Evolutionary conservation across 2,888 invertebrate genomes (phyloP), one percentile per base, ranked within the genome.

Genomic region (Aricia artaxerxes): DNA sequence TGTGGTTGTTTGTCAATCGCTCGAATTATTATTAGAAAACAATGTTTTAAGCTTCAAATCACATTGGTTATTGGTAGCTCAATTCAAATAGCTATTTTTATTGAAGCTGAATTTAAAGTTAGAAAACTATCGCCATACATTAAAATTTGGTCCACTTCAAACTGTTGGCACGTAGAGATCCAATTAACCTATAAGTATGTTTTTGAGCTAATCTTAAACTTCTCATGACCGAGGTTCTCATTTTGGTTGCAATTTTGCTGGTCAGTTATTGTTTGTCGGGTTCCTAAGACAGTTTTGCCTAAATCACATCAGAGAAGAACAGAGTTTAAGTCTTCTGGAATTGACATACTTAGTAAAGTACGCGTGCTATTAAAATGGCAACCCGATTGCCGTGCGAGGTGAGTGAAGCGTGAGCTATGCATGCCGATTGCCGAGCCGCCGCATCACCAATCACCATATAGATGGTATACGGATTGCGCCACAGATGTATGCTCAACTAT

Each of bases 401-500:
- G 64, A 69, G 64, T 69, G 31, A 31, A 31, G 64, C 64, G 64
- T 35, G 64, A 69, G 64, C 64, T 69, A 69, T 69, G 64, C 64
- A 35, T 35, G 35, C 35, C 31, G 64, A 69, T 13, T 35, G 35
- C 35, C 31, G 35, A 69, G 35, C 64, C 13, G 35, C 31, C 64
- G 64, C 64, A 69, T 69, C 64, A 69, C 64, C 64, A 35, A 35
- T 35, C 24, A 24, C 24, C 24, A 69, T 69, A 69, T 69, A 69
- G 64, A 35, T 69, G 64, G 35, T 35, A 35, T 35, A 69, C 35
- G 64, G 64, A 31, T 69, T 1, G 7, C 64, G 31, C 4, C 35
- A 35, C 64, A 4, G 69, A 69, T 38, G 69, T 64, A 31, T 31
- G 31, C 31, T 64, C 7, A 64, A 64, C 31, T 35, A 69, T 69